Evolutionary conservation across 2,797 vertebrate species (phyloP).

Genomic region (Taenioides sp.): DNA sequence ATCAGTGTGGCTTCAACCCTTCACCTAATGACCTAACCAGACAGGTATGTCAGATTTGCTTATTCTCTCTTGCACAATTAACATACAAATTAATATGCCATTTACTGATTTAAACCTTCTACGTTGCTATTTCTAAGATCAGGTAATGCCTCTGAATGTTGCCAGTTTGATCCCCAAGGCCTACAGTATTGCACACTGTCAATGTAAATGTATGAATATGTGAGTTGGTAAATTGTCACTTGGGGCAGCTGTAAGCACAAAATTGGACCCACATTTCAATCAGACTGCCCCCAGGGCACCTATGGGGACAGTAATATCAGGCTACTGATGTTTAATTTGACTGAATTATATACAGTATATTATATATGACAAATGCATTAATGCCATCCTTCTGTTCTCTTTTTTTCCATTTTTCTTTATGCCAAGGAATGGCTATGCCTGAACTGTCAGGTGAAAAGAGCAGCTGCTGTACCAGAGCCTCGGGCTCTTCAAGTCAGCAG

Average conservation of each 20-base stretch:
- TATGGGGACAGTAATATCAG: neutral
- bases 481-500: slow-evolving; percentile 60
- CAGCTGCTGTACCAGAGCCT: slow-evolving; percentile 78
- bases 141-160: neutral
- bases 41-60: slow-evolving; percentile 56
- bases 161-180: too few relatives aligned
- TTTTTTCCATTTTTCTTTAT: neutral
- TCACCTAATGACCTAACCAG: slow-evolving; percentile 79
- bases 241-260: too few relatives aligned
- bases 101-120: neutral
- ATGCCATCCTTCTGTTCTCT: neutral
- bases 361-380: neutral
- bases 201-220: too few relatives aligned
- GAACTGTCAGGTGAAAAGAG: slow-evolving; percentile 95
- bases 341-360: neutral
- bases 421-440: slow-evolving; percentile 78
- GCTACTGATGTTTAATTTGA: neutral
- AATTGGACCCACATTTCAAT: neutral
- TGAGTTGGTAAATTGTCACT: too few relatives aligned
- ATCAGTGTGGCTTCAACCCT: slow-evolving; percentile 94
- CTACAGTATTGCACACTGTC: too few relatives aligned
- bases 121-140: neutral
- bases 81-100: neutral
- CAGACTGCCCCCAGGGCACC: neutral
- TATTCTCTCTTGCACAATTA: neutral